These are phyloP conservation scores for Buteo buteo DNA, from an alignment of 2,113 vertebrate species.

Conservation along the genomic window DNA sequence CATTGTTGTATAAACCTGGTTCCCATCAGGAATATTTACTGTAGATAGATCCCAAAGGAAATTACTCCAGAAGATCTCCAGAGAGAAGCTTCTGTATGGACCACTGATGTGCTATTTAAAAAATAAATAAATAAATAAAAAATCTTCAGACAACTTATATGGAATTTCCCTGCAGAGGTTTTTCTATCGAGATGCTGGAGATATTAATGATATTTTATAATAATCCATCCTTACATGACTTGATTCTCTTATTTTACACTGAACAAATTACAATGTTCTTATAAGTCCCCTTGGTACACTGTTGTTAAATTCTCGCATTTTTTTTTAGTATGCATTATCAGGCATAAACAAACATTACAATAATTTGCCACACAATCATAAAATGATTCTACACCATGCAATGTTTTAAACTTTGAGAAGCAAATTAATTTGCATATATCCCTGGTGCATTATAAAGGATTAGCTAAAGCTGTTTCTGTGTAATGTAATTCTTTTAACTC, in stretches of 20 bases:
- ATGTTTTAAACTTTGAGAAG: conserved; percentile 25
- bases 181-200: background rate
- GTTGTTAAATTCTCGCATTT: background rate
- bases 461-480: conserved; percentile 49
- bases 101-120: background rate
- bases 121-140: background rate
- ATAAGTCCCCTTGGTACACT: background rate
- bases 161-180: background rate
- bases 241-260: background rate
- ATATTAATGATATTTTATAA: background rate
- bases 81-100: background rate
- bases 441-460: conserved; percentile 56
- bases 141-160: background rate
- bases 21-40: background rate
- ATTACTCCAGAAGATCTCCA: background rate
- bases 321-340: background rate
- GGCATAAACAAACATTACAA: conserved; percentile 36
- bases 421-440: conserved; percentile 64
- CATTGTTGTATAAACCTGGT: background rate
- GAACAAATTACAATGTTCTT: background rate
- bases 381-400: conserved; percentile 6
- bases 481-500: conserved; percentile 39
- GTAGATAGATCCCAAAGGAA: background rate
- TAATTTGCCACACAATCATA: conserved; percentile 45
- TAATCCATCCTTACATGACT: background rate